These are phyloP conservation scores for Temnothorax nylanderi DNA, from an alignment of 1,140 invertebrate species.

Conservation along the genomic window DNA sequence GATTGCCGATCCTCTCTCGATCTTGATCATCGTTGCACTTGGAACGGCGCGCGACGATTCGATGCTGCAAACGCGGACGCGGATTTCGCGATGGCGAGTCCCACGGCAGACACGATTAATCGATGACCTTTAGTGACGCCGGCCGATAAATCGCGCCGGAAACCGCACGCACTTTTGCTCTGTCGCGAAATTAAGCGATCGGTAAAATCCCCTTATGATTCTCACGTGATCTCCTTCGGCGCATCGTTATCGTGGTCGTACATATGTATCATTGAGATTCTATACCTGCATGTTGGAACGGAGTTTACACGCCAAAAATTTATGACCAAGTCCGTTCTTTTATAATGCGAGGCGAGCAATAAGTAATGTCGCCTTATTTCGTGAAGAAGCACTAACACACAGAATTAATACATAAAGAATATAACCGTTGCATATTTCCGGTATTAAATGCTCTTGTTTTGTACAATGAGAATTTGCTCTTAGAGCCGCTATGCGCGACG, in stretches of 20 bases:
- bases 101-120: slow-evolving; percentile 72
- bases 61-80: background rate
- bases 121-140: slow-evolving; percentile 75
- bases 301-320: slow-evolving; percentile 4
- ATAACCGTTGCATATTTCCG: background rate
- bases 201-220: background rate
- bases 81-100: background rate
- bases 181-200: slow-evolving; percentile 30
- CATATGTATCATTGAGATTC: background rate
- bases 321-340: background rate
- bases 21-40: slow-evolving; percentile 26
- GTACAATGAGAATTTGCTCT: background rate
- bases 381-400: background rate
- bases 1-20: slow-evolving; percentile 47
- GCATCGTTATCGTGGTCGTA: slow-evolving; percentile 16
- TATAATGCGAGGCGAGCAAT: background rate
- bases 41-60: slow-evolving; percentile 31
- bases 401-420: background rate
- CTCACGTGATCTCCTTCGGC: slow-evolving; percentile 36
- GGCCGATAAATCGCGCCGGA: slow-evolving; percentile 67
- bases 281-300: background rate
- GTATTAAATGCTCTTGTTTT: slow-evolving; percentile 20
- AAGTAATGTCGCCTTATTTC: background rate
- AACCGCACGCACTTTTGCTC: slow-evolving; percentile 45
- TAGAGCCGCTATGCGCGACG: slow-evolving; percentile 53